A percentile compares a stretch with the other conserved stretches of the same genome.
These are phyloP conservation scores for Drosophila birchii DNA, from an alignment of 2,888 invertebrate species.

Conservation along the genomic window DNA sequence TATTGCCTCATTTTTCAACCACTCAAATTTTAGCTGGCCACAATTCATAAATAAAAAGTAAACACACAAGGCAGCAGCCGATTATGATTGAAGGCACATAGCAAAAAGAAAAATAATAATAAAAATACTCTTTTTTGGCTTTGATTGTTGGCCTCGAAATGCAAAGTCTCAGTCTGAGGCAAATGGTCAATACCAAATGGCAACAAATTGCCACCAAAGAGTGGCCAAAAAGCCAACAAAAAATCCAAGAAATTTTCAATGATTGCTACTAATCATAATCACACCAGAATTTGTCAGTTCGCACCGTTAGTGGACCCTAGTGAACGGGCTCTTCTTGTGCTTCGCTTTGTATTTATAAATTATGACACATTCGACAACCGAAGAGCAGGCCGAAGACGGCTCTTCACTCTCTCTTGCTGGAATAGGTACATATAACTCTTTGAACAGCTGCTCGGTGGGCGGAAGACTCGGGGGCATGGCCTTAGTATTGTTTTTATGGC, in stretches of 20 bases:
- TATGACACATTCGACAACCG: constrained; percentile 77
- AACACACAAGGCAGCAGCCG: constrained; percentile 51
- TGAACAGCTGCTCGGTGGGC: constrained; percentile 74
- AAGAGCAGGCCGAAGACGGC: constrained; percentile 37
- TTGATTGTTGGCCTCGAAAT: constrained; percentile 57
- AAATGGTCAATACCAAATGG: constrained; percentile 35
- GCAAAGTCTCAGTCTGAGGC: constrained; percentile 34
- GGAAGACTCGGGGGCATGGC: constrained; percentile 49
- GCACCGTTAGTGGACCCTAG: constrained; percentile 64
- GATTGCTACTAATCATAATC: constrained; percentile 59
- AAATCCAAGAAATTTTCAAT: constrained; percentile 19
- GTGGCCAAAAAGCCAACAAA: constrained; percentile 2
- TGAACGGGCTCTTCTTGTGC: constrained; percentile 32
- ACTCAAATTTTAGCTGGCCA: constrained; percentile 35
- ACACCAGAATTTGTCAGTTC: constrained; percentile 49
- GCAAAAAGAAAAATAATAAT: neutral
- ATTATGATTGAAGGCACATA: constrained; percentile 53
- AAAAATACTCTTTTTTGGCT: constrained; percentile 12
- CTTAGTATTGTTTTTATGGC: constrained; percentile 59
- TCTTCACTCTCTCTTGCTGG: constrained; percentile 16
- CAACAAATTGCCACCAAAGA: constrained; percentile 35
- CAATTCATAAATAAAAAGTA: constrained; percentile 48
- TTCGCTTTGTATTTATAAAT: constrained; percentile 81
- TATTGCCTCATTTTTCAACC: constrained; percentile 43
- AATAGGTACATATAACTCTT: constrained; percentile 49